Evolutionary conservation across 1,140 invertebrate genomes (phyloP).

Genomic region (Proctacanthus coquilletti): DNA sequence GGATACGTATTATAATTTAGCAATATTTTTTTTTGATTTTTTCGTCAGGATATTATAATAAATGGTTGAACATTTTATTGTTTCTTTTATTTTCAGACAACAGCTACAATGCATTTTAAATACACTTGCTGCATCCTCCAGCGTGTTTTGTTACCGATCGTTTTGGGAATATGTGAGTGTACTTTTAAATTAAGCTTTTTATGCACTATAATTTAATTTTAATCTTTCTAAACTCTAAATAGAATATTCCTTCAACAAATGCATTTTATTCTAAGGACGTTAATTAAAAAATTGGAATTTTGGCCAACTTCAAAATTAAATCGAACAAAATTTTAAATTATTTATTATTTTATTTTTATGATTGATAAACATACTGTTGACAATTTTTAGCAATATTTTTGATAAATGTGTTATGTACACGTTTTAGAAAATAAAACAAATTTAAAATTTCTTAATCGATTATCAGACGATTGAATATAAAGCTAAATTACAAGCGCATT

Average conservation of each 20-base stretch:
- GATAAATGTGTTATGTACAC: background rate
- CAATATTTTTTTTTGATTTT: no score
- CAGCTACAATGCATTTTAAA: no score
- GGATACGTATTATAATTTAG: no score
- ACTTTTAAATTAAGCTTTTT: background rate
- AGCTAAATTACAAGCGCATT: no score
- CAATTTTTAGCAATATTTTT: background rate
- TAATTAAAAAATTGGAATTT: background rate
- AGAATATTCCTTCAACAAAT: no score
- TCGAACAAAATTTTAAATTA: background rate
- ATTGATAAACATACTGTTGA: background rate
- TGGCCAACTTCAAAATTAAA: background rate
- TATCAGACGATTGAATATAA: no score
- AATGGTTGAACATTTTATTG: no score
- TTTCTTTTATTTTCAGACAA: no score
- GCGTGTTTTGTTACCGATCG: constrained; percentile 24
- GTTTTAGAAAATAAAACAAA: background rate
- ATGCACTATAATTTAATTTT: no score
- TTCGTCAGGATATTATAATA: no score
- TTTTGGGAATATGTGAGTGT: constrained; percentile 25
- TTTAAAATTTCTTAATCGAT: no score
- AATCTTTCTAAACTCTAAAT: no score
- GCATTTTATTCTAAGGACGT: background rate
- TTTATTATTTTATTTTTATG: background rate
- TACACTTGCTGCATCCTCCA: constrained; percentile 25